Conservation (phyloP, 2,797 vertebrate species). For the Tragelaphus oryx region DNA sequence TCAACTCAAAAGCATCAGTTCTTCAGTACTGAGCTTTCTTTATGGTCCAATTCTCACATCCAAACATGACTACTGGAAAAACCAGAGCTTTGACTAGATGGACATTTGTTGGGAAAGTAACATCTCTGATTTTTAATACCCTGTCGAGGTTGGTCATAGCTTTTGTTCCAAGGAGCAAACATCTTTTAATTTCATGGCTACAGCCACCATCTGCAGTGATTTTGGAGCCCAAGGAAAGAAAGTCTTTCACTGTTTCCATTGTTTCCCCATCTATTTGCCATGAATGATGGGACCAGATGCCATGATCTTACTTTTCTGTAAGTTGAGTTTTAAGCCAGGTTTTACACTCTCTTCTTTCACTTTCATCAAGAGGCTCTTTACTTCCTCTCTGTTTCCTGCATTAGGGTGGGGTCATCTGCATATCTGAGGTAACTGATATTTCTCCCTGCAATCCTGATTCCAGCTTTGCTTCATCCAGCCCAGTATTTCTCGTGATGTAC, state of each 20-base stretch:
- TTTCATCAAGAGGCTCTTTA: background rate
- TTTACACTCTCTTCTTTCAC: background rate
- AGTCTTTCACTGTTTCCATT: background rate
- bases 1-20: background rate
- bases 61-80: background rate
- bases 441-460: background rate
- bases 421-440: background rate
- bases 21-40: background rate
- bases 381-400: background rate
- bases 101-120: background rate
- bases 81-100: background rate
- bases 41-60: background rate
- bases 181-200: background rate
- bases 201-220: background rate
- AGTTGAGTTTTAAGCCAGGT: background rate
- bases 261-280: background rate
- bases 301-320: background rate
- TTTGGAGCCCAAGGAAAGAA: background rate
- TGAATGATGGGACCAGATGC: background rate
- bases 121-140: background rate
- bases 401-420: background rate
- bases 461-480: background rate
- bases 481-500: background rate
- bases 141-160: background rate
- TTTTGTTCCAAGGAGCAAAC: background rate